Evolutionary conservation across 2,797 vertebrate species (phyloP).

Genomic region (Darevskia nairensis): DNA sequence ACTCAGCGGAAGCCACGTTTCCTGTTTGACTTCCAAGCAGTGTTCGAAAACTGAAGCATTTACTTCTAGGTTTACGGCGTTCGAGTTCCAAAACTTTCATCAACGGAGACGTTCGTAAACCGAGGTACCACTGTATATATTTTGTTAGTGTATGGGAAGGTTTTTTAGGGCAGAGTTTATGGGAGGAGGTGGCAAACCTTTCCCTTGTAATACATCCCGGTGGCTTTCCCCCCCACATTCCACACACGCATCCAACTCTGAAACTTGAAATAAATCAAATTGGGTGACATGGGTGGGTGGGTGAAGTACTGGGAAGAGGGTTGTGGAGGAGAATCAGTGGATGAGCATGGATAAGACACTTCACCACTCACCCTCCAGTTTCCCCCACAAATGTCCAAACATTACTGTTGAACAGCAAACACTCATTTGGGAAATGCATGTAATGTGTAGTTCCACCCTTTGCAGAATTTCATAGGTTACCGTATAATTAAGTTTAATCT

Average conservation of each 20-base stretch:
- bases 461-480: background rate
- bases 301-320: background rate
- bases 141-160: background rate
- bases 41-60: too few species aligned
- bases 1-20: too few species aligned
- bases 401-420: background rate
- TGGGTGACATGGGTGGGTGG: background rate
- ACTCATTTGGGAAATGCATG: too few species aligned
- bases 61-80: too few species aligned
- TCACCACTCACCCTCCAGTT: background rate
- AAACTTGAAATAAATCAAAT: background rate
- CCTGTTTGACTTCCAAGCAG: too few species aligned
- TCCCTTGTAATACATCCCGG: background rate
- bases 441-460: background rate
- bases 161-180: background rate
- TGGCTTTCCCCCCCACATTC: background rate
- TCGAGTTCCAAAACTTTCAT: too few species aligned
- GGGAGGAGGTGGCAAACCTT: background rate
- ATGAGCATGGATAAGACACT: background rate
- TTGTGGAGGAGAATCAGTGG: background rate
- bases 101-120: too few species aligned
- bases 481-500: background rate
- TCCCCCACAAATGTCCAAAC: background rate
- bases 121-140: background rate
- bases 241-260: background rate